Evolutionary conservation across 2,888 invertebrate genomes (phyloP).

Genomic region (Cataglyphis livida): DNA sequence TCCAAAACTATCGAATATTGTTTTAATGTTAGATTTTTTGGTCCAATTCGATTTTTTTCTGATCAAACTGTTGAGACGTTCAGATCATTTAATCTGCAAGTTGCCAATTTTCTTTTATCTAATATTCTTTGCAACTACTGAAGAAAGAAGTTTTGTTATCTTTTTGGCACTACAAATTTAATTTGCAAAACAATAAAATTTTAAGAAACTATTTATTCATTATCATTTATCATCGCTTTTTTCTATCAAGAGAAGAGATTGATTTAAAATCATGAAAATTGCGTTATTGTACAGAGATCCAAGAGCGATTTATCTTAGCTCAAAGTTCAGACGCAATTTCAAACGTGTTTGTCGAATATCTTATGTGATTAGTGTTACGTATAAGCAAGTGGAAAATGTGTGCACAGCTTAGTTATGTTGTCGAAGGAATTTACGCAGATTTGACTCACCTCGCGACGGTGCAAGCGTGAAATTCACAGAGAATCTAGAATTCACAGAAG

Average conservation of each 20-base stretch:
- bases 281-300: neutral
- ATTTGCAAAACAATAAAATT: neutral
- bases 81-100: too few relatives aligned
- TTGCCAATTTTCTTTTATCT: neutral
- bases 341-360: conserved; percentile 5
- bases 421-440: conserved; percentile 19
- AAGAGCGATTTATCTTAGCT: neutral
- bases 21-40: neutral
- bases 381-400: neutral
- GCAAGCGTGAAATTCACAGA: conserved; percentile 8
- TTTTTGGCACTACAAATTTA: neutral
- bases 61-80: too few relatives aligned
- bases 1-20: neutral
- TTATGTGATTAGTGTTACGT: conserved; percentile 6
- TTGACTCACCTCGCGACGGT: conserved; percentile 36
- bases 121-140: neutral
- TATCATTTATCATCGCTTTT: neutral
- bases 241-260: neutral
- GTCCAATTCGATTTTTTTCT: too few relatives aligned
- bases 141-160: neutral
- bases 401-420: neutral
- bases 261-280: neutral
- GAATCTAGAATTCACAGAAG: neutral
- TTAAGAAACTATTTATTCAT: neutral
- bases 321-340: neutral